These are phyloP conservation scores for Anticlea derivata DNA, from an alignment of 2,888 invertebrate species.

Conservation along the genomic window DNA sequence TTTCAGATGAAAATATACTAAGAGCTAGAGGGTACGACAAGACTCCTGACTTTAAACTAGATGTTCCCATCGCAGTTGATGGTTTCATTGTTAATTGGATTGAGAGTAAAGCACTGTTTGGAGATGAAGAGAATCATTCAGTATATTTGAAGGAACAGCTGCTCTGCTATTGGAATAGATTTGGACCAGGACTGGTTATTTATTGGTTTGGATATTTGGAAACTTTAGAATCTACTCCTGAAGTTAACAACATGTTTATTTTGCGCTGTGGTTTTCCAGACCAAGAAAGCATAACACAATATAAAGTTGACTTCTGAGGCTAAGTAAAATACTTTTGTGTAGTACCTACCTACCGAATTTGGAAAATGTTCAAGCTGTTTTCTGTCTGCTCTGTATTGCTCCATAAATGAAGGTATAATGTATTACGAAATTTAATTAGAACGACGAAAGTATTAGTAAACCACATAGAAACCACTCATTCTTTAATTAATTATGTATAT, in stretches of 20 bases:
- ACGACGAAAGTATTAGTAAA: no score
- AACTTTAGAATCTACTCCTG: constrained; percentile 86
- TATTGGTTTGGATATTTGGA: constrained; percentile 97
- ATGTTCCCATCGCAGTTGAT: constrained; percentile 93
- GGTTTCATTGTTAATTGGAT: constrained; percentile 96
- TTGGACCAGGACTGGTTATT: constrained; percentile 96
- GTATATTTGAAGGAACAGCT: constrained; percentile 93
- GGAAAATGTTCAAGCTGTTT: no score
- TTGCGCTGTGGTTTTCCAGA: constrained; percentile 82
- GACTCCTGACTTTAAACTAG: constrained; percentile 96
- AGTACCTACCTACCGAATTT: no score
- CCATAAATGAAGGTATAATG: no score
- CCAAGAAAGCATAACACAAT: constrained; percentile 73
- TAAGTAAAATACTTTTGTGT: no score
- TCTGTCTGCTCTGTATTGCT: no score
- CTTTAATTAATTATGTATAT: no score
- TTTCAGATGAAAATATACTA: constrained; percentile 90
- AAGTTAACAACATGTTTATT: constrained; percentile 85
- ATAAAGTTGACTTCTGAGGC: constrained; percentile 60
- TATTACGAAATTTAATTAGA: no score
- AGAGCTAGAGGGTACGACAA: constrained; percentile 95
- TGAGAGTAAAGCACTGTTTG: constrained; percentile 98
- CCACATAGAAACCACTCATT: no score
- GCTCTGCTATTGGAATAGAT: constrained; percentile 95
- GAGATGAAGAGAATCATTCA: constrained; percentile 91